phyloP scores from a whole-genome alignment of 2,113 vertebrate species.

The Arenaria interpres region DNA sequence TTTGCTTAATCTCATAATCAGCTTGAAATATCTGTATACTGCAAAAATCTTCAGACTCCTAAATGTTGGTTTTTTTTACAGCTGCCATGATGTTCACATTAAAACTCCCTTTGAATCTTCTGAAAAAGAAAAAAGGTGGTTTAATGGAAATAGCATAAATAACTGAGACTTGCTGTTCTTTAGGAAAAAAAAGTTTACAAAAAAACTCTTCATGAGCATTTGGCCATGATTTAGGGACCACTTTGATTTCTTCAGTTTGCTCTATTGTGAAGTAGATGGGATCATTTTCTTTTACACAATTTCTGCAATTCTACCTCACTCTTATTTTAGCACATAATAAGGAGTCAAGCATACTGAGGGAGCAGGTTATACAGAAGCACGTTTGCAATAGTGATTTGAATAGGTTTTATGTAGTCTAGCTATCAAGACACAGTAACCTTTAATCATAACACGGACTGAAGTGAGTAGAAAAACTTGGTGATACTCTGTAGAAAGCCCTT shows the following conservation, averaged over 20 bases:
- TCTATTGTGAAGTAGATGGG: background rate
- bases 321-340: constrained; percentile 45
- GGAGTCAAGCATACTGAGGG: constrained; percentile 9
- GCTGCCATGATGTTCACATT: background rate
- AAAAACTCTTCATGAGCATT: background rate
- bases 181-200: background rate
- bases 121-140: background rate
- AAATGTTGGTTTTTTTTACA: background rate
- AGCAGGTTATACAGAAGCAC: background rate
- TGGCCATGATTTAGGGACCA: background rate
- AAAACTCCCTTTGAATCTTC: background rate
- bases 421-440: constrained; percentile 27
- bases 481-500: background rate
- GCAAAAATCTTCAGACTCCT: background rate
- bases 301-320: constrained; percentile 19
- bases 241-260: background rate
- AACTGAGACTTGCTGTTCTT: background rate
- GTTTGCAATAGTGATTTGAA: constrained; percentile 15
- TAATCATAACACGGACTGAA: constrained; percentile 23
- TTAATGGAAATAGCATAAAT: background rate
- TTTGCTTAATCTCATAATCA: constrained; percentile 21
- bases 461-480: constrained; percentile 25
- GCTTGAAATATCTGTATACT: background rate
- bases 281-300: constrained; percentile 19
- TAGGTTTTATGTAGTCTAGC: constrained; percentile 5